These are phyloP conservation scores for Agonum fuliginosum DNA, from an alignment of 2,888 invertebrate species.

Conservation along the genomic window DNA sequence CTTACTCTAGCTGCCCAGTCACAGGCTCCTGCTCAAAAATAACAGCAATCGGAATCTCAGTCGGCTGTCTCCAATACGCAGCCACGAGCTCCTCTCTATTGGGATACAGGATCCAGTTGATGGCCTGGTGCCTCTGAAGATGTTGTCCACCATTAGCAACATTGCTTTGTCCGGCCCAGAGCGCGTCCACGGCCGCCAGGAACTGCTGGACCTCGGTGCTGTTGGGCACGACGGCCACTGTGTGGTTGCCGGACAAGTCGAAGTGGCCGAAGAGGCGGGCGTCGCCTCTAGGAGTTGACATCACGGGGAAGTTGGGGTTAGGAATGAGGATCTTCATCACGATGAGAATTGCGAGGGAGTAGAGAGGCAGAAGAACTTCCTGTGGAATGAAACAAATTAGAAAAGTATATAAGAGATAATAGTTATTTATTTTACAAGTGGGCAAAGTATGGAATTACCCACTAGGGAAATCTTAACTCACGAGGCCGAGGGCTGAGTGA, in stretches of 20 bases:
- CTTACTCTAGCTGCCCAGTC: conserved; percentile 75
- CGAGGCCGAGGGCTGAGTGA: no score
- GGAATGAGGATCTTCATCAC: conserved; percentile 84
- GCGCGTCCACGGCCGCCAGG: conserved; percentile 78
- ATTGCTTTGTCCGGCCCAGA: conserved; percentile 71
- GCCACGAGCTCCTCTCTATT: conserved; percentile 81
- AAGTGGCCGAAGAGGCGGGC: conserved; percentile 76
- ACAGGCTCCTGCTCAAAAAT: conserved; percentile 78
- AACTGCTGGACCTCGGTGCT: conserved; percentile 78
- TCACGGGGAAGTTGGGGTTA: conserved; percentile 85
- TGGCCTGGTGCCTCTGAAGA: conserved; percentile 67
- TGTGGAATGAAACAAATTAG: conserved; percentile 70
- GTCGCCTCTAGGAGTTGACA: conserved; percentile 78
- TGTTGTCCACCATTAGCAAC: conserved; percentile 73
- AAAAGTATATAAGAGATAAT: not conserved
- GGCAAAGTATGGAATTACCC: no score
- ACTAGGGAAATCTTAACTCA: no score
- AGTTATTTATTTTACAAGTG: no score
- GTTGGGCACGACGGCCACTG: conserved; percentile 82
- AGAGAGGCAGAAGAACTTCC: conserved; percentile 87
- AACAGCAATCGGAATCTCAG: conserved; percentile 82
- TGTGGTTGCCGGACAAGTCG: conserved; percentile 76
- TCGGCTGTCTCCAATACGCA: conserved; percentile 81
- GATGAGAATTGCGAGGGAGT: conserved; percentile 84
- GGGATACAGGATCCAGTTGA: conserved; percentile 80